Evolutionary conservation across 2,797 vertebrate species (phyloP), one percentile per base, ranked within the genome.

Genomic region (Trachurus trachurus): DNA sequence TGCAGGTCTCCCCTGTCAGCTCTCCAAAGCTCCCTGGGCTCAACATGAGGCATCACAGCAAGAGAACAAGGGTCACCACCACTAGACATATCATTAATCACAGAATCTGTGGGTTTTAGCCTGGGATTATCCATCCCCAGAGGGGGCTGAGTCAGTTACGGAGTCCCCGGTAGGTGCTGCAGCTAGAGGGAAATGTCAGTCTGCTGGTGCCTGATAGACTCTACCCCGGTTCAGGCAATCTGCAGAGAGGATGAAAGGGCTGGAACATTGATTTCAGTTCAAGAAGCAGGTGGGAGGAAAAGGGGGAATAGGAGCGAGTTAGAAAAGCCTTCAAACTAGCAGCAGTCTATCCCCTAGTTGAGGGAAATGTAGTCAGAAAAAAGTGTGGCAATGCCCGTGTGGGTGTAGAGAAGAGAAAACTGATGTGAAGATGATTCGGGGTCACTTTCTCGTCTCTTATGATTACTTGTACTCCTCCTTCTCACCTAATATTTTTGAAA

Each of bases 31-130:
- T 92, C 88, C 83, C 76, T 56, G 63, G 53, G 81, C 86, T 78
- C 67, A 50, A 90, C 86, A 69, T 6, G 49, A 90, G 85, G 80
- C 87, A 84, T 90, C 89, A 87, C 82, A 87, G 83, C 70, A 64
- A 85, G 83, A 89, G 88, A 90, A 89, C 88, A 86, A 84, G 88
- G 91, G 92, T 94, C 89, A 88, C 78, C 80, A 84, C 76, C 75
- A 73, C 79, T 50, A 88, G 88, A 92, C 88, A 80, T 91, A 87
- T 90, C 90, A 93, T 94, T 93, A 94, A 94, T 94, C 92, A 92
- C 88, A 89, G 77, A 85, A 89, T 91, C 85, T 87, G 52, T 22
- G 68, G 86, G 83, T 81, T 92, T 93, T 88, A 91, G 81, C 78
- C 71, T 62, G 34, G 88, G 88, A 92, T 94, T 94, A 94, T 91